Conservation (phyloP, 2,888 invertebrate species). For the Capitulum mitella region DNA sequence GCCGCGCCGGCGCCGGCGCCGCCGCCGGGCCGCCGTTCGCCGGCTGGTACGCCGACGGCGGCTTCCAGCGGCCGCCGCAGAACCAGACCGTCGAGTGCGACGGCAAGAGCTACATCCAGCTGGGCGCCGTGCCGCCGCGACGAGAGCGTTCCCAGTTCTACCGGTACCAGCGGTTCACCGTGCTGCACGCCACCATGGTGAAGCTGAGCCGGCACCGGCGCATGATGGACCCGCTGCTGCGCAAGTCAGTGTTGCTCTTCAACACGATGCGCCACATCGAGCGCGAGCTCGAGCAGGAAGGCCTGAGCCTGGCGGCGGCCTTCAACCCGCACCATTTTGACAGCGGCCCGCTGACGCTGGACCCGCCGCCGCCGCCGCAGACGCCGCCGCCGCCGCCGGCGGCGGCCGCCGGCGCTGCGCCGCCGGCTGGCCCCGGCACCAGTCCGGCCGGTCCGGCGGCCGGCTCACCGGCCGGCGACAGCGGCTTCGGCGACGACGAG, state of each 20-base stretch:
- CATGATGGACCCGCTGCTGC: slow-evolving; percentile 78
- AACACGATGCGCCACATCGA: slow-evolving; percentile 83
- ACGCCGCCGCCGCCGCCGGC: slow-evolving; percentile 44
- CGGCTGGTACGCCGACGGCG: neutral
- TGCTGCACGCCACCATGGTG: slow-evolving; percentile 85
- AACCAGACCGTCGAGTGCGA: slow-evolving; percentile 26
- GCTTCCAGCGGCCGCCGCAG: neutral
- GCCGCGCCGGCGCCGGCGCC: neutral
- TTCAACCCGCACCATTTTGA: slow-evolving; percentile 33
- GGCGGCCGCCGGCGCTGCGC: slow-evolving; percentile 42
- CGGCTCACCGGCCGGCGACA: slow-evolving; percentile 36
- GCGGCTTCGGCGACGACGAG: slow-evolving; percentile 49
- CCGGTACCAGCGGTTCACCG: slow-evolving; percentile 74
- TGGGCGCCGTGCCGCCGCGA: slow-evolving; percentile 12
- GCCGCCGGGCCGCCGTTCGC: neutral
- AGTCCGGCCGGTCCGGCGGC: slow-evolving; percentile 39
- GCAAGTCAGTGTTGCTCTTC: slow-evolving; percentile 85
- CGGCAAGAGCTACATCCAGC: slow-evolving; percentile 24
- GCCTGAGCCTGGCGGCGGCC: slow-evolving; percentile 39
- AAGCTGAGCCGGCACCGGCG: slow-evolving; percentile 80
- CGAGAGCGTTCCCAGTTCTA: slow-evolving; percentile 46
- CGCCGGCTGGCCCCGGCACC: slow-evolving; percentile 38
- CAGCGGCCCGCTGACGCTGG: slow-evolving; percentile 23
- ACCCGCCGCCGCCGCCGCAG: slow-evolving; percentile 28
- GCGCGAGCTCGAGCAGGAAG: slow-evolving; percentile 68